Percentiles rank a stretch among this genome's conserved stretches.
These are phyloP conservation scores for Myotis daubentonii DNA, from an alignment of 2,797 vertebrate species.

Conservation along the genomic window DNA sequence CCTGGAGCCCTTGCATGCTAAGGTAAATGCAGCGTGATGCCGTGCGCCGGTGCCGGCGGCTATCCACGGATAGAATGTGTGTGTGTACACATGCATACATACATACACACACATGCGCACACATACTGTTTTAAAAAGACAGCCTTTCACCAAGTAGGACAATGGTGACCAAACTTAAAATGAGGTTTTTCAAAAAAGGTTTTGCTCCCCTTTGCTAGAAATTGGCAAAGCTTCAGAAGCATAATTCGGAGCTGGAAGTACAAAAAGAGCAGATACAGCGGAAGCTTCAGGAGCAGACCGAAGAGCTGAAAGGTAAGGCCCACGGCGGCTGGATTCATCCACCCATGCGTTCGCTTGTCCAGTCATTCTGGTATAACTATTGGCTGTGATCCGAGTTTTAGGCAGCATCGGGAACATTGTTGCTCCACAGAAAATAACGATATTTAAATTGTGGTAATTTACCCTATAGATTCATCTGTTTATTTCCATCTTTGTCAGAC, in stretches of 20 bases:
- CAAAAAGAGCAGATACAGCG: conserved; percentile 89
- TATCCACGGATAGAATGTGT: background rate
- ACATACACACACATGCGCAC: background rate
- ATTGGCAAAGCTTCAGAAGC: conserved; percentile 87
- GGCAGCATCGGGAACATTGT: background rate
- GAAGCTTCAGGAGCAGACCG: conserved; percentile 86
- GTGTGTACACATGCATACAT: background rate
- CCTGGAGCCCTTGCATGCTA: background rate
- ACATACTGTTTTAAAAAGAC: background rate
- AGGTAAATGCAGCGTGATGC: accelerated
- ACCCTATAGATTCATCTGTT: background rate
- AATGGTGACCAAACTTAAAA: background rate
- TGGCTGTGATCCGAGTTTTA: background rate
- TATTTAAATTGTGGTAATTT: background rate
- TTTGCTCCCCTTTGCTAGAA: conserved; percentile 77
- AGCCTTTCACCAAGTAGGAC: background rate
- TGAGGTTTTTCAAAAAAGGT: background rate
- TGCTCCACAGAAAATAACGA: background rate
- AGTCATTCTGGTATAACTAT: accelerated
- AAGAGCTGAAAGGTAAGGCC: conserved; percentile 91
- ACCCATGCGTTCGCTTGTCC: accelerated
- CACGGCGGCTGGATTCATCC: accelerated
- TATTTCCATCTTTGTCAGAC: background rate
- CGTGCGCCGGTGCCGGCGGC: background rate
- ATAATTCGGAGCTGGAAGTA: conserved; percentile 85